Percentiles rank a stretch among this genome's conserved stretches.
phyloP scores from a whole-genome alignment of 2,797 vertebrate species.

The Phoebastria nigripes region DNA sequence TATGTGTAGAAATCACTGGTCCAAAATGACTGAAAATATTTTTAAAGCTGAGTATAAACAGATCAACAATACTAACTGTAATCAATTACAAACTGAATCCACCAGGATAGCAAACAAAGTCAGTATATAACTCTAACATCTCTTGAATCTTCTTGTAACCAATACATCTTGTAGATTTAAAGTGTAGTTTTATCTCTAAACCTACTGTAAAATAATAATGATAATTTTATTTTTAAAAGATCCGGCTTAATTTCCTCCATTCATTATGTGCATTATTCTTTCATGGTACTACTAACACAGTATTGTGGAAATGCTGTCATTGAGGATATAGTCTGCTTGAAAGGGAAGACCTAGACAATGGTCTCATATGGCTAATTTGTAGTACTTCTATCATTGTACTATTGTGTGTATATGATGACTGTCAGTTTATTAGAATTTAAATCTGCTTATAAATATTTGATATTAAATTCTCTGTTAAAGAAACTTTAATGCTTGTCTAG shows the following conservation, averaged over 20 bases:
- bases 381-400: background rate
- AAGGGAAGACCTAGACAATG: background rate
- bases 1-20: background rate
- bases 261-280: background rate
- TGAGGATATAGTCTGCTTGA: background rate
- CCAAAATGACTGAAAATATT: background rate
- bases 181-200: background rate
- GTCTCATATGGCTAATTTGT: background rate
- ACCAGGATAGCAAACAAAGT: background rate
- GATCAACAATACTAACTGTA: background rate
- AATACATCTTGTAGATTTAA: background rate
- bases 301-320: background rate
- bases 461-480: slow-evolving; percentile 54
- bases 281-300: background rate
- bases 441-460: slow-evolving; percentile 62
- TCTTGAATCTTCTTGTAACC: background rate
- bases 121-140: background rate
- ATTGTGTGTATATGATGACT: slow-evolving; percentile 15
- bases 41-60: background rate
- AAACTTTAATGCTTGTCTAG: slow-evolving; percentile 49
- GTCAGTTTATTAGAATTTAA: slow-evolving; percentile 65
- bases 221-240: background rate
- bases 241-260: background rate
- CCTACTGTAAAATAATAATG: background rate
- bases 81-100: background rate